A percentile compares a stretch with the other conserved stretches of the same genome.
Evolutionary conservation across 1,140 invertebrate species (phyloP).

Genomic region (Drosophila nasuta): DNA sequence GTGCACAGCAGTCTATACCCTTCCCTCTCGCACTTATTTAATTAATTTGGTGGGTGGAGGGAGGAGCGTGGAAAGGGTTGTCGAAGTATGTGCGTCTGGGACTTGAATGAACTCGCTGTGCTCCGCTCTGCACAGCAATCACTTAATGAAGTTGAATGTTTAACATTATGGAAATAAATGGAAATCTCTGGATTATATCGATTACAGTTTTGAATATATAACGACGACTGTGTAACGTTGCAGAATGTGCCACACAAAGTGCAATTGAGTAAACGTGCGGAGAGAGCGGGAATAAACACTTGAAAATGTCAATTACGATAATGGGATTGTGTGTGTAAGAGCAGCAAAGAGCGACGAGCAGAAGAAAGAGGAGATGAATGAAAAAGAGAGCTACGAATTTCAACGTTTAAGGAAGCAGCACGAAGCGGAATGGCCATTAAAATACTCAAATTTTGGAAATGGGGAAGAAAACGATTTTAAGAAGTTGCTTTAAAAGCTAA

Average conservation of each 20-base stretch:
- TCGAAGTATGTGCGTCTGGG: neutral
- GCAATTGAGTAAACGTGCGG: neutral
- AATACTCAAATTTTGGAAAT: too few species aligned
- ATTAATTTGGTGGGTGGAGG: conserved; percentile 18
- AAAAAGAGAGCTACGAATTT: too few species aligned
- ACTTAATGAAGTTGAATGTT: conserved; percentile 21
- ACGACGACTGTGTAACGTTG: neutral
- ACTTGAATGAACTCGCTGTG: conserved; percentile 11
- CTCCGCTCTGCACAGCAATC: conserved; percentile 4
- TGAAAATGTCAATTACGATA: neutral
- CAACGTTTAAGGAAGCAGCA: too few species aligned
- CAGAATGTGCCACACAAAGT: neutral
- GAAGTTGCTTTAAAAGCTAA: too few species aligned
- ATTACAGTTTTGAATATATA: conserved; percentile 8
- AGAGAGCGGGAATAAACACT: neutral
- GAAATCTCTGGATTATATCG: conserved; percentile 21
- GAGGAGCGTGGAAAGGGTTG: neutral
- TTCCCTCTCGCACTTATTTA: conserved; percentile 15
- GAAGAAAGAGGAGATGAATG: neutral
- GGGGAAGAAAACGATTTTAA: too few species aligned
- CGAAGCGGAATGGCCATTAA: too few species aligned
- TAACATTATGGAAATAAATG: conserved; percentile 39
- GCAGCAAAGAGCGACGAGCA: neutral
- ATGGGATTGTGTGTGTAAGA: neutral
- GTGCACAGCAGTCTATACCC: conserved; percentile 28